phyloP scores from a whole-genome alignment of 2,888 invertebrate species.

The Acanthosepion lycidas region DNA sequence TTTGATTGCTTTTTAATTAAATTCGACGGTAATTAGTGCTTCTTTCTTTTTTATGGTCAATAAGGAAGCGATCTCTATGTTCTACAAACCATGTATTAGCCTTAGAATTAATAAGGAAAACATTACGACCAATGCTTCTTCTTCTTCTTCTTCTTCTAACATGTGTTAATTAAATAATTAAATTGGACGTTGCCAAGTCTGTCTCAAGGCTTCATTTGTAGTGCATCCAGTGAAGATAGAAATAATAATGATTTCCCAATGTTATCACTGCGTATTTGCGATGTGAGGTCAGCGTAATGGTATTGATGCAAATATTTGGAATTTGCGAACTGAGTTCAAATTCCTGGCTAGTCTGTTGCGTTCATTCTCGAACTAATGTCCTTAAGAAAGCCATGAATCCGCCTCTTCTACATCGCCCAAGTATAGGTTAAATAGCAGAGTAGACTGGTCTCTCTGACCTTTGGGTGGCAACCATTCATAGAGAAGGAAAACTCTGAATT shows the following conservation, averaged over 20 bases:
- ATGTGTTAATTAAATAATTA: background rate
- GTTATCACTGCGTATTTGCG: background rate
- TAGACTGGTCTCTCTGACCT: no score
- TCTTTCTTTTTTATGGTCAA: background rate
- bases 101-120: slow-evolving; percentile 7
- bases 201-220: background rate
- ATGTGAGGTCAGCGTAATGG: no score
- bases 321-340: no score
- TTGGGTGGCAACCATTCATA: no score
- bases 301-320: no score
- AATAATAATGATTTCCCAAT: background rate
- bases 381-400: no score
- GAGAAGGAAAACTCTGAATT: no score
- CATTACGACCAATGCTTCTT: background rate
- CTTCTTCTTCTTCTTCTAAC: background rate
- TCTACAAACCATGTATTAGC: background rate
- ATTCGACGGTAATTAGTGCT: background rate
- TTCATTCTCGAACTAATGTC: no score
- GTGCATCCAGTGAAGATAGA: background rate
- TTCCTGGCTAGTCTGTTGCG: no score
- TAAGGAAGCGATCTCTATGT: background rate
- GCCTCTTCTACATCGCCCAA: no score
- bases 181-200: background rate
- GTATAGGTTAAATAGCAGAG: no score
- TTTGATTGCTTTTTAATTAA: slow-evolving; percentile 33